A percentile compares a stretch with the other conserved stretches of the same genome.
phyloP scores from a whole-genome alignment of 2,113 vertebrate genomes.

The Dipodomys stephensi region DNA sequence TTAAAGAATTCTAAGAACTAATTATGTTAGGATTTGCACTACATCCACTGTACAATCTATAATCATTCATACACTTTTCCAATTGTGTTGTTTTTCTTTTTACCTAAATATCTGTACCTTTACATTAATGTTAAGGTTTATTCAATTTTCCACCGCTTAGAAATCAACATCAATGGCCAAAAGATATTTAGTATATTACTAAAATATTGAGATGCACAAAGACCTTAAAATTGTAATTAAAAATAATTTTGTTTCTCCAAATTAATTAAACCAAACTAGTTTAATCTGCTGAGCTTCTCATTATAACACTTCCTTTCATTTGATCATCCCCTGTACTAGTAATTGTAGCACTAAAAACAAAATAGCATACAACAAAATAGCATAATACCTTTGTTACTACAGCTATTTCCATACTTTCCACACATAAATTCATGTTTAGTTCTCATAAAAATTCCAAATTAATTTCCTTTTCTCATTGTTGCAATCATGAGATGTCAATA shows the following conservation, averaged over 20 bases:
- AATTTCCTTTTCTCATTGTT: not conserved
- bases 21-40: not conserved
- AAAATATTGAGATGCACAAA: constrained; percentile 33
- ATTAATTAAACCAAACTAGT: not conserved
- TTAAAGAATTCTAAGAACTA: not conserved
- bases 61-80: constrained; percentile 1
- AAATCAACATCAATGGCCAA: not conserved
- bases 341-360: constrained; percentile 40
- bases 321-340: not conserved
- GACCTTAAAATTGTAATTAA: constrained; percentile 33
- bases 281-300: not conserved
- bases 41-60: not conserved
- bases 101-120: not conserved
- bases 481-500: not conserved
- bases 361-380: not conserved
- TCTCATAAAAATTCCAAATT: constrained; percentile 36
- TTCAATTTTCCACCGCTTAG: constrained; percentile 27
- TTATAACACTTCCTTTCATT: constrained; percentile 33
- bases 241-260: not conserved
- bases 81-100: not conserved
- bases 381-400: not conserved
- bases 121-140: not conserved
- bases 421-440: constrained; percentile 32
- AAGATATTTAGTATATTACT: not conserved
- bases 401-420: not conserved